Evolutionary conservation across 2,888 invertebrate genomes (phyloP), one percentile per base, ranked within the genome.

Genomic region (Prostheceraeus crozeri): DNA sequence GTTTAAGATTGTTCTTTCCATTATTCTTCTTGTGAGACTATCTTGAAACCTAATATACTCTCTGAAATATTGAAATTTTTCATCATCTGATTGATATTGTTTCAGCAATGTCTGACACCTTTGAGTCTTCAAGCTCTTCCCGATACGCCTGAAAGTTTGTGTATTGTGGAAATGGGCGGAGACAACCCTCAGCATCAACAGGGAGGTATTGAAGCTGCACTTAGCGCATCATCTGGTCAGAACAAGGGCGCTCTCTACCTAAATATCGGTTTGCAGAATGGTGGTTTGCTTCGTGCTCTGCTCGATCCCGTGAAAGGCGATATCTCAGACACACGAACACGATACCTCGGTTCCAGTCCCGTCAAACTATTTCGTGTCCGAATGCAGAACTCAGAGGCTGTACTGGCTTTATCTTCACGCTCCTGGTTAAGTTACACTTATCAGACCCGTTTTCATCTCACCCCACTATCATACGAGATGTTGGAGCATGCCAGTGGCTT

Each of bases 381-480:
- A 64, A 93, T 96, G 83, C 96, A 98, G 28, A 61, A 54, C 28
- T 19, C 53, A 4, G 59, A 61, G 35, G 48, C 60, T 30, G 61
- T 61, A n/a, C 78, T 98, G 30, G 98, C 98, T 1, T 91, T 96
- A 82, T 96, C 94, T 0, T 93, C 91, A 66, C 82, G 98, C 66
- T 89, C 93, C 0, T 98, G 98, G 98, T 80, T 98, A 23, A 91
- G 93, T 70, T 99, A 98, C 74, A 90, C 90, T 70, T 93, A 96
- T 76, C 98, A 99, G 76, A 94, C 89, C 77, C 82, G 82, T 33
- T 80, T 80, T 68, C 93, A 94, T 76, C 79, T 96, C 48, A 94
- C 94, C 0, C 94, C 94, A 0, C 77, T 94, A 0, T 93, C 93
- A 0, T 98, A 98, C 72, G 94, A 94, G 76, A 86, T 89, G 59